Evolutionary conservation across 92 coral and sea anemone genomes (phyloP).

Genomic region (Anthopleura xanthogrammica): DNA sequence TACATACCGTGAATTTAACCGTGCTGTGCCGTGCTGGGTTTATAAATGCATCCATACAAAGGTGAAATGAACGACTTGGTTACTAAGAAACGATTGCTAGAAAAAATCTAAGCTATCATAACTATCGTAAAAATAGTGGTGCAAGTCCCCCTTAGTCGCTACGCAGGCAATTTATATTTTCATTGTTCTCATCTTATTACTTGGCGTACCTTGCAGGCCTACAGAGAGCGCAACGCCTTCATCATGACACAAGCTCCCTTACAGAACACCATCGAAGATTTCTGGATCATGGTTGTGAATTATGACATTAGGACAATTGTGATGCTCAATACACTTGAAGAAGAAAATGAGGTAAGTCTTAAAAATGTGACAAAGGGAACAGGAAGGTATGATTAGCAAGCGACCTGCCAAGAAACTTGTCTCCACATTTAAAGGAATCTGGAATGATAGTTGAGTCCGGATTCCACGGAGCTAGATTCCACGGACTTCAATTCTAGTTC

Average conservation of each 20-base stretch:
- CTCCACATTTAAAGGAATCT: no score
- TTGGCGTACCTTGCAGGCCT: conserved; percentile 21
- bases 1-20: no score
- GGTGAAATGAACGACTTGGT: not conserved
- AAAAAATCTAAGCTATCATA: no score
- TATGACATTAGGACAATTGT: conserved; percentile 63
- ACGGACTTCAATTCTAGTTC: not conserved
- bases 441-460: no score
- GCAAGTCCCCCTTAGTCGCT: no score
- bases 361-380: no score
- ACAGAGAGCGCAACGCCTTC: conserved; percentile 56
- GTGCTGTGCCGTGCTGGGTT: no score
- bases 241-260: conserved; percentile 74
- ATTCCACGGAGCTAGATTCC: not conserved
- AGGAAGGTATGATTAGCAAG: no score
- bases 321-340: conserved; percentile 60
- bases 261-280: conserved; percentile 56
- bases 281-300: conserved; percentile 76
- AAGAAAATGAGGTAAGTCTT: conserved; percentile 46
- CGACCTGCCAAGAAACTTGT: no score
- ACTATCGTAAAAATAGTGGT: no score
- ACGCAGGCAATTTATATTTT: not conserved
- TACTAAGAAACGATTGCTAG: not conserved
- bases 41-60: no score
- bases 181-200: not conserved